Base-by-base conservation (phyloP, 2,888 invertebrate genomes). In the Lithophane semibrunnea region DNA sequence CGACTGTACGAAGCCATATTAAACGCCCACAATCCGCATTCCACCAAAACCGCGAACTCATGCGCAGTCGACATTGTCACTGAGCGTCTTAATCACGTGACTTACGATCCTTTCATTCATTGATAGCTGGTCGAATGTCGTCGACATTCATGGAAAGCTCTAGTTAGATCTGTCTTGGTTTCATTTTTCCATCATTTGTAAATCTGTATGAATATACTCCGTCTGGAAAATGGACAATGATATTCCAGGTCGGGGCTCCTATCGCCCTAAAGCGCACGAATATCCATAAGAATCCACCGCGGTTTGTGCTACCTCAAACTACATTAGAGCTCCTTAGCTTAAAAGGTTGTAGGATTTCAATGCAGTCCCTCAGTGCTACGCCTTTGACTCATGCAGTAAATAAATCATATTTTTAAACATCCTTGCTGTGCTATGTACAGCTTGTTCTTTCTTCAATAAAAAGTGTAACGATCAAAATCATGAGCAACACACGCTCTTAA, bases 21-120 rank as follows among this genome's bases (percentile, higher is more conserved):
- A 75, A 80, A 75, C 52, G 58, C 84, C 87, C 86, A 81, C 85
- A 83, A 89, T 91, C 90, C 89, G 90, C 92, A 91, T 92, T 92
- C 92, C 91, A 77, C 73, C 70, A 84, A 86, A 89, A 82, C 73
- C 70, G 88, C 88, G 79, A 86, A 90, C 86, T 92, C 91, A 90
- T 85, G 87, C 84, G 84, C 66, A 73, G n/a, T 54, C n/a, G n/a
- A 49, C 72, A 68, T n/a, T 81, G 47, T 74, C 75, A 76, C 64
- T 70, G 1, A 70, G 67, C 21, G 1, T 67, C 24, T 5, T 9
- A 12, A 77, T 56, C 63, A 68, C 49, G 37, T 13, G 18, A 18
- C 12, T n/a, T 3, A 13, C 21, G 21, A 66, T 44, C 9, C 16
- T 2, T 52, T 1, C 52, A 8, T 67, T 29, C 29, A 24, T 24